Base-by-base conservation (phyloP, 2,113 vertebrate species). In the Mustela lutreola region DNA sequence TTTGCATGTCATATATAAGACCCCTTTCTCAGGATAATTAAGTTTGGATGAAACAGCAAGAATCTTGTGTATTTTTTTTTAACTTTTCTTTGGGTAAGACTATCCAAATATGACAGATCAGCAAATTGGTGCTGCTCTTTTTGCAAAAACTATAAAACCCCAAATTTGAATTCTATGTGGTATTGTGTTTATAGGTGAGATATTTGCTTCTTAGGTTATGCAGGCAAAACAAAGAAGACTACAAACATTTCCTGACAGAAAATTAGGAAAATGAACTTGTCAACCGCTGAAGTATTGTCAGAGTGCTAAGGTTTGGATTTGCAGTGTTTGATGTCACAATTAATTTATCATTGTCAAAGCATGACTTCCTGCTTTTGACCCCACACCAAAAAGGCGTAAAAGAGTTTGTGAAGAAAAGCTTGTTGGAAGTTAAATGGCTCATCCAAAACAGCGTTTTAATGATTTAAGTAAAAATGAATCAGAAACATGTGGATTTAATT, bases 401-500 rank as follows among this genome's bases (percentile, higher is more conserved):
- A 45, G 71, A 98, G 94, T 95, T 97, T 97, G 93, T 85, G 91
- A 97, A 92, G 93, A 93, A 95, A 97, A 98, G 62, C 94, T 96
- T 97, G 89, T 96, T 97, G 97, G 95, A 98, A 98, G 93, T 97
- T 94, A 96, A 97, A 91, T 97, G 97, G 96, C 95, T 98, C 96
- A 93, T 98, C 97, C 91, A 86, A 97, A 97, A 97, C 97, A 98
- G 89, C 94, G 50, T 97, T 97, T 97, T 98, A 98, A 98, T 97
- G 97, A 98, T 95, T 98, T 98, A 98, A 98, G 96, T 98, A 97
- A 98, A 98, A 98, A 98, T 87, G 97, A 98, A 97, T 98, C 96
- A 97, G 97, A 98, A 98, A 98, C 98, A 98, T 97, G 89, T 97
- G 97, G 96, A 91, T 96, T 97, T 97, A 97, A 98, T 98, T 98